Base-by-base conservation (phyloP, 2,113 vertebrate species). In the Megalops atlanticus region DNA sequence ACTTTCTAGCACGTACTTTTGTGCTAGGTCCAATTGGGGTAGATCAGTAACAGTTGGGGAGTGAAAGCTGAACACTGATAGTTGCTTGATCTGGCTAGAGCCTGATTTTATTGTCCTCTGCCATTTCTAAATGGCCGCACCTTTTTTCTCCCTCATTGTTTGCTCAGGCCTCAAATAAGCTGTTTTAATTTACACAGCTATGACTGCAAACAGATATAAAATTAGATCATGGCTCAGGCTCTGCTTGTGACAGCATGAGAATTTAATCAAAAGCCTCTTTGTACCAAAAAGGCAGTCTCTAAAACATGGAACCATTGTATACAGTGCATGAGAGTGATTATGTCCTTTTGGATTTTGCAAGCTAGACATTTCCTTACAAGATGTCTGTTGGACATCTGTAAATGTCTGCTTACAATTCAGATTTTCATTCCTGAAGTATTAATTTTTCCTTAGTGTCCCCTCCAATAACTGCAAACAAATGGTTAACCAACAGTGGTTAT, bases 151-250 rank as follows among this genome's bases (percentile, higher is more conserved):
- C 38, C 33, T 2, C 40, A n/a, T 21, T 84, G 75, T 84, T 79
- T 84, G 80, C 71, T 27, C 70, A 68, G 31, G 76, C 7, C 70
- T 79, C 49, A 79, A 81, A 84, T 71, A 74, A 78, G 76, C 54
- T 75, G 76, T 21, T 52, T 81, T 78, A 52, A 70, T 78, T 75
- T 77, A 75, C 75, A 74, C 75, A 69, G 83, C 33, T 36, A 52
- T 75, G 70, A 76, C 36, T 43, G 39, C 76, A 82, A 52, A 45
- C 39, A 31, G 52, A 43, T 18, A 71, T 80, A 49, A 76, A 78
- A 81, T 47, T 68, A 84, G 70, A 78, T 47, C 47, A 43, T 81
- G 80, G 75, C 49, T n/a, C 12, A 12, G 82, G 21, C 49, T 78
- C 54, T n/a, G 39, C 79, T 58, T 41, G 68, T 75, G 49, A 84